Base-by-base conservation (phyloP, 2,797 vertebrate species). In the Falco novaeseelandiae region DNA sequence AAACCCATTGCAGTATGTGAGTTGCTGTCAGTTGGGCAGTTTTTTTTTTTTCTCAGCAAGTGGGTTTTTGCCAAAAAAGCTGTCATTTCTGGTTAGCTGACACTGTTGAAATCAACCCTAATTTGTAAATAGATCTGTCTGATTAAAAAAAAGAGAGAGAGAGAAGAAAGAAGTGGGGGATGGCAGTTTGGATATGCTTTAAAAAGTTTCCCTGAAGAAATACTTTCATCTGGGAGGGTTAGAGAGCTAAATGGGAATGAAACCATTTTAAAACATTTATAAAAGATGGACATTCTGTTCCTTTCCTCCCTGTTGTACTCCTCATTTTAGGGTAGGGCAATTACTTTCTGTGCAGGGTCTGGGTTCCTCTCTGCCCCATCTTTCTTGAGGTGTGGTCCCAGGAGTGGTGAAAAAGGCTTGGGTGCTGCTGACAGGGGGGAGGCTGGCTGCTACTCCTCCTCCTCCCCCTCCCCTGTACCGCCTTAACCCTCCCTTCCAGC, bases 81-180 rank as follows among this genome's bases (percentile, higher is more conserved):
- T 91, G 67, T 74, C 2, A 11, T 74, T 96, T 96, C 86, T 94
- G 26, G 36, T 91, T 92, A 92, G 76, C 32, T 91, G 79, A 89
- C 72, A 72, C 63, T 89, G 74, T 66, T 94, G 79, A 85, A 92
- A 89, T 89, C 76, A 88, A 83, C 61, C 29, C 34, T 89, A 63
- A 83, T 80, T 96, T 93, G 74, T 91, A 91, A 87, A 80, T 55
- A 90, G 78, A 87, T 52, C 14, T 74, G 36, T 65, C 9, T 66
- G 21, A 74, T 74, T 71, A 46, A 72, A 86, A 86, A 6, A 0
- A 30, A 26, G 3, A 12, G 8, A 62, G 18, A 18, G 26, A 44
- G 38, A 3, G 34, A 21, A 14, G 6, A 17, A 32, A 42, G 18
- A 49, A 4, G 12, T 12, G 14, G 12, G 12, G 14, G 17, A 27